Evolutionary conservation across 2,797 vertebrate genomes (phyloP).

Genomic region (Cuculus canorus): DNA sequence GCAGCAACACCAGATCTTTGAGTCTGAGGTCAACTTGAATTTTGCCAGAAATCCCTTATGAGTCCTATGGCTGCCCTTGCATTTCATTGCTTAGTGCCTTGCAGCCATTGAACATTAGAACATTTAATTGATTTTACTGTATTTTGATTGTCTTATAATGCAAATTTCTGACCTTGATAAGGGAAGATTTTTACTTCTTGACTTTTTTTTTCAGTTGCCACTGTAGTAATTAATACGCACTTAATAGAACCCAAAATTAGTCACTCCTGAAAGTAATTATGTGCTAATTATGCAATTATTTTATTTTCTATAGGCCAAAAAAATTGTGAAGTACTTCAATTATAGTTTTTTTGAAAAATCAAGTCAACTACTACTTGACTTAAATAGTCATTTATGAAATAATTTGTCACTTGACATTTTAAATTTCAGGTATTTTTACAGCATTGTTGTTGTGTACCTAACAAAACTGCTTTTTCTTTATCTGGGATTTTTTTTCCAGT

Average conservation of each 20-base stretch:
- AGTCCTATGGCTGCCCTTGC: background rate
- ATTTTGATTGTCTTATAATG: background rate
- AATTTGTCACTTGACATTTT: constrained; percentile 71
- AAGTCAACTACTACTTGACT: constrained; percentile 70
- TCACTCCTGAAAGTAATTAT: constrained; percentile 65
- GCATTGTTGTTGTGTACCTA: constrained; percentile 19
- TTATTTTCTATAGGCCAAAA: constrained; percentile 69
- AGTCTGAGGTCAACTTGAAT: background rate
- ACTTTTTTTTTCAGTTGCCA: background rate
- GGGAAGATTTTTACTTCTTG: background rate
- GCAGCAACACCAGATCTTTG: background rate
- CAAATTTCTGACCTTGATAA: constrained; percentile 44
- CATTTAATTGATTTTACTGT: background rate
- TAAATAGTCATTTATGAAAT: constrained; percentile 71
- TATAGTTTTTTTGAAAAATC: constrained; percentile 50
- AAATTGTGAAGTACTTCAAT: constrained; percentile 54
- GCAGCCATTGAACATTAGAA: background rate
- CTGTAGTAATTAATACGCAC: constrained; percentile 5
- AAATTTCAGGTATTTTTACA: constrained; percentile 17
- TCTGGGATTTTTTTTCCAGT: background rate
- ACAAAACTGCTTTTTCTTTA: background rate
- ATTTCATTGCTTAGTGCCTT: background rate
- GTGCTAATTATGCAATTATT: constrained; percentile 73
- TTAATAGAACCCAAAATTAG: constrained; percentile 64
- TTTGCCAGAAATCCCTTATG: background rate